Percentiles rank a stretch among this genome's conserved stretches.
Evolutionary conservation across 2,888 invertebrate genomes (phyloP).

Genomic region (Cephus runcator): DNA sequence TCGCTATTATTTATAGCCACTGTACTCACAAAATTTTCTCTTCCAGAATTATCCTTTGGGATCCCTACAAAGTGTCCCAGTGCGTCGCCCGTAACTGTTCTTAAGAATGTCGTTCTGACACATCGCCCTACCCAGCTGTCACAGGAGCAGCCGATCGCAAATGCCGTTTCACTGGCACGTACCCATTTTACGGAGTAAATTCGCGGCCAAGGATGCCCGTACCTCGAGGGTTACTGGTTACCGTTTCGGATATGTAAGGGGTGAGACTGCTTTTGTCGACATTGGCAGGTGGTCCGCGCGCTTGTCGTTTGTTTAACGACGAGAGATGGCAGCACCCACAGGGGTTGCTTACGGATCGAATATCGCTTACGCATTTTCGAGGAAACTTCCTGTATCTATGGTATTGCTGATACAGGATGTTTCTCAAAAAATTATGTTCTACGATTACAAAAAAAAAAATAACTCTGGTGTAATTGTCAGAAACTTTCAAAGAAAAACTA

Average conservation of each 20-base stretch:
- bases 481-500: too few species aligned
- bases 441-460: neutral
- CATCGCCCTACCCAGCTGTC: conserved; percentile 2
- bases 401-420: neutral
- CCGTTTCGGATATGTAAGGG: neutral
- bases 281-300: neutral
- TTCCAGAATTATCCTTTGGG: neutral
- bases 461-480: too few species aligned
- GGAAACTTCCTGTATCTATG: neutral
- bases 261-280: neutral
- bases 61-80: neutral
- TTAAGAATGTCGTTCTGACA: neutral
- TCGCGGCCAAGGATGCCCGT: conserved; percentile 27
- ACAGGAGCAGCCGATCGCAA: neutral
- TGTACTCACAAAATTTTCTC: neutral
- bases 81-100: neutral
- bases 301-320: neutral
- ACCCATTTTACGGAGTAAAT: neutral
- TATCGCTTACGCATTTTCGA: neutral
- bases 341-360: neutral
- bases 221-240: conserved; percentile 28
- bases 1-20: neutral
- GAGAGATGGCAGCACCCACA: conserved; percentile 17
- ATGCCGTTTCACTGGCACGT: neutral
- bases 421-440: neutral